Evolutionary conservation across 2,888 invertebrate genomes (phyloP).

Genomic region (Dynastes tityus): DNA sequence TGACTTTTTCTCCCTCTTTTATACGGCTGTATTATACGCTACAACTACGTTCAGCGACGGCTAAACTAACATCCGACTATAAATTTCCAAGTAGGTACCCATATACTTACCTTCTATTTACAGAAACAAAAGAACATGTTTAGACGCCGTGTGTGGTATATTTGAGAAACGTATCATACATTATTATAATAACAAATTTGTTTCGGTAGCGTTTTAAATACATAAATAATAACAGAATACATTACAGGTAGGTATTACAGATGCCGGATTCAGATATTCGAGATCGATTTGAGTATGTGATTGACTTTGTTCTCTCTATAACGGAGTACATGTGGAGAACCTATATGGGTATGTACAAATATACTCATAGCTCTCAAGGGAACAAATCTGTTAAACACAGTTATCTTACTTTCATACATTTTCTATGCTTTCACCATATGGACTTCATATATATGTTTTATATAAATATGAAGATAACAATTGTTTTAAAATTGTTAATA

Average conservation of each 20-base stretch:
- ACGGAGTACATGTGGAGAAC: not conserved
- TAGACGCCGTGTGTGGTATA: constrained; percentile 45
- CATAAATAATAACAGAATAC: constrained; percentile 48
- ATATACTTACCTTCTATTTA: constrained; percentile 42
- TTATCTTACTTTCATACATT: too few relatives aligned
- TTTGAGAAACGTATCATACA: constrained; percentile 45
- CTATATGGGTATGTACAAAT: not conserved
- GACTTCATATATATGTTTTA: too few relatives aligned
- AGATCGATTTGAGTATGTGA: constrained; percentile 1
- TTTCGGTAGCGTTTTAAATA: constrained; percentile 49
- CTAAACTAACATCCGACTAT: constrained; percentile 46
- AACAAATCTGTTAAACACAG: too few relatives aligned
- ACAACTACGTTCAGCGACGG: constrained; percentile 20
- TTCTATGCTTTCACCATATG: too few relatives aligned
- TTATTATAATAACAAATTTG: constrained; percentile 49
- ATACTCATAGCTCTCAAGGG: too few relatives aligned
- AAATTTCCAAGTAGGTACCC: constrained; percentile 44
- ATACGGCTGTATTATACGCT: constrained; percentile 20
- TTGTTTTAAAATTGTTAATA: too few relatives aligned
- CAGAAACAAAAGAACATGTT: constrained; percentile 47
- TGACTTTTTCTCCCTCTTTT: constrained; percentile 20
- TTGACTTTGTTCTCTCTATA: constrained; percentile 9
- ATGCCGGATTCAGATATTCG: constrained; percentile 31
- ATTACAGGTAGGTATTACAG: constrained; percentile 18
- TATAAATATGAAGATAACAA: too few relatives aligned